Evolutionary conservation across 2,888 invertebrate species (phyloP), one percentile per base, ranked within the genome.

Genomic region (Ochropleura plecta): DNA sequence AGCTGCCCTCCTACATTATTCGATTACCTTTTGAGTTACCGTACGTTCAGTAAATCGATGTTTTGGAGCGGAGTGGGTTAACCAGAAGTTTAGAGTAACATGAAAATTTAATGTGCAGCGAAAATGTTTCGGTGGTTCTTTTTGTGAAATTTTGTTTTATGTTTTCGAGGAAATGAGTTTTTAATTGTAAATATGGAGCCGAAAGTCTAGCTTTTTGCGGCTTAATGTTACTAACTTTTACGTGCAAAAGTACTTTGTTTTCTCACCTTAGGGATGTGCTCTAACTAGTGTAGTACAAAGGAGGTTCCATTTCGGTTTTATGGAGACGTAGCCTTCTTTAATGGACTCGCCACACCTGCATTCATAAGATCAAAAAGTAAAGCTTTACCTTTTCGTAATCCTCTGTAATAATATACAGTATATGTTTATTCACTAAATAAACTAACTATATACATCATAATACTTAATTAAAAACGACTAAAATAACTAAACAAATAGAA

Each of bases 1-100:
- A 68, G 77, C 64, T 73, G 67, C 69, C 73, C 71, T 84, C 76
- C 72, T 79, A 67, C 71, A 75, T 84, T 84, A 84, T 82, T 84
- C 73, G 78, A 80, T 86, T 85, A 85, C 80, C 51, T 75, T 73
- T 79, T 71, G 72, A 79, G 65, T 70, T 70, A 73, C 75, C 48
- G 62, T 73, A 65, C 62, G 62, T 73, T 70, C 18, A 40, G 66
- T 66, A 71, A 76, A 77, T 72, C 69, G 74, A 78, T 62, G 49
- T 42, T 73, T 18, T 44, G 53, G 49, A 68, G 42, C 40, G 49
- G 49, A 62, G 66, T 62, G 44, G 20, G 42, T 44, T 78, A 42
- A 60, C 42, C 40, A 40, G n/a, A 63, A 20, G 2, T 57, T 57
- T 46, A 64, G 57, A 71, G 62, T 18, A 46, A 48, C 30, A 53